Conservation (phyloP, 2,888 invertebrate genomes). For the Pandemis heparana region DNA sequence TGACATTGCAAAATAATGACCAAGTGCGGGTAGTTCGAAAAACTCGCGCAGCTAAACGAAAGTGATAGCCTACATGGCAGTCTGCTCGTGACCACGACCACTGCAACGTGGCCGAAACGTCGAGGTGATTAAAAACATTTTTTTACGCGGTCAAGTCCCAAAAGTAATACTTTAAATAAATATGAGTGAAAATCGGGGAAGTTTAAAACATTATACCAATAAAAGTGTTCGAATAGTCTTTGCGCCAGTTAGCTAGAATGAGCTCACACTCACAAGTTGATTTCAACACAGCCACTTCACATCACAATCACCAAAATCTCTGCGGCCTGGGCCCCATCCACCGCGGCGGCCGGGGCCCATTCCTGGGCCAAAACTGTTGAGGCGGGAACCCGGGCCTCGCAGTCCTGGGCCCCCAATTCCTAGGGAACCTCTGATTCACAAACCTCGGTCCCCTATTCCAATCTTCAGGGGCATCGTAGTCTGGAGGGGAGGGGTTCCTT, state of each 20-base stretch:
- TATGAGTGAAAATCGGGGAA: too few species aligned
- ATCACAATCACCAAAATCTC: slow-evolving; percentile 77
- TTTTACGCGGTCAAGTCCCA: too few species aligned
- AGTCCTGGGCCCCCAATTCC: slow-evolving; percentile 75
- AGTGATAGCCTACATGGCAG: too few species aligned
- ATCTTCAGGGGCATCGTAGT: slow-evolving; percentile 58
- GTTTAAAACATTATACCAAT: too few species aligned
- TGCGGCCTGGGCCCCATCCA: slow-evolving; percentile 73
- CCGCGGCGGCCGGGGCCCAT: slow-evolving; percentile 71
- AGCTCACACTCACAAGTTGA: neutral
- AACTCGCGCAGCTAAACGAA: too few species aligned
- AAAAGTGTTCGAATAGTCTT: neutral
- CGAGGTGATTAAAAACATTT: too few species aligned
- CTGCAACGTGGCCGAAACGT: too few species aligned
- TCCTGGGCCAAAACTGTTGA: slow-evolving; percentile 67
- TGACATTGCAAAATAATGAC: too few species aligned
- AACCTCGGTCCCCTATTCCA: slow-evolving; percentile 57
- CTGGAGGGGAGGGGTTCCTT: slow-evolving; percentile 52
- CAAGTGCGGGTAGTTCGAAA: too few species aligned
- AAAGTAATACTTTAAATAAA: too few species aligned
- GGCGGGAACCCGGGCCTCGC: slow-evolving; percentile 59
- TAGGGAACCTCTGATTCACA: slow-evolving; percentile 69
- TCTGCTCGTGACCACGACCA: too few species aligned
- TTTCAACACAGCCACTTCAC: slow-evolving; percentile 14
- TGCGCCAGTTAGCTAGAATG: neutral